Percentiles rank a stretch among this genome's conserved stretches.
Evolutionary conservation across 2,888 invertebrate species (phyloP).

Genomic region (Acleris holmiana): DNA sequence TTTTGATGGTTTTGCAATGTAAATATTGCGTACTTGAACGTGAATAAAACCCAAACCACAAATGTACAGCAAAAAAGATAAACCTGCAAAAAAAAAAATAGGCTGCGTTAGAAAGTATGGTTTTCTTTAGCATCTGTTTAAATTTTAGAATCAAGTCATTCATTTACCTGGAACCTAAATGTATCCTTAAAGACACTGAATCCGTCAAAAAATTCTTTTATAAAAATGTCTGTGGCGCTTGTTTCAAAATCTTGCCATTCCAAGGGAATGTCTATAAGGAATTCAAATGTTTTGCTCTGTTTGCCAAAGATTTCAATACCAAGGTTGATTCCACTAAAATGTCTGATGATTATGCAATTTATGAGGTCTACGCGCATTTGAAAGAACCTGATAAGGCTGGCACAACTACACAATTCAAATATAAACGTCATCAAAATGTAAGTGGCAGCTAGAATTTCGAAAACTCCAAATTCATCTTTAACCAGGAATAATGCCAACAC

Average conservation of each 20-base stretch:
- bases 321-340: conserved; percentile 43
- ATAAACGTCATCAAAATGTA: conserved; percentile 49
- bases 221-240: conserved; percentile 46
- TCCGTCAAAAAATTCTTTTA: conserved; percentile 47
- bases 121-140: too few species aligned
- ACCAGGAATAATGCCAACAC: conserved; percentile 35
- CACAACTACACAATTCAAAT: conserved; percentile 55
- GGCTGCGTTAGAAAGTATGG: neutral
- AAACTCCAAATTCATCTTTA: conserved; percentile 15
- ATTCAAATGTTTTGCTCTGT: conserved; percentile 29
- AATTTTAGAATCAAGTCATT: neutral
- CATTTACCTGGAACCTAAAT: conserved; percentile 47
- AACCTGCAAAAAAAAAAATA: conserved; percentile 50
- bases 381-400: conserved; percentile 56
- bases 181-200: conserved; percentile 45
- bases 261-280: conserved; percentile 48
- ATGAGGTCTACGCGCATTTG: conserved; percentile 54
- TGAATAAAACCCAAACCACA: conserved; percentile 50
- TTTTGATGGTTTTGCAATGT: conserved; percentile 45
- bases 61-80: conserved; percentile 54
- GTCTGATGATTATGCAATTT: conserved; percentile 59
- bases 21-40: conserved; percentile 54
- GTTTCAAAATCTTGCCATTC: conserved; percentile 50
- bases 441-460: conserved; percentile 31
- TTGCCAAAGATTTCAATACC: conserved; percentile 6